Evolutionary conservation across 1,140 invertebrate genomes (phyloP), one percentile per base, ranked within the genome.

Genomic region (Brachionus koreanus): DNA sequence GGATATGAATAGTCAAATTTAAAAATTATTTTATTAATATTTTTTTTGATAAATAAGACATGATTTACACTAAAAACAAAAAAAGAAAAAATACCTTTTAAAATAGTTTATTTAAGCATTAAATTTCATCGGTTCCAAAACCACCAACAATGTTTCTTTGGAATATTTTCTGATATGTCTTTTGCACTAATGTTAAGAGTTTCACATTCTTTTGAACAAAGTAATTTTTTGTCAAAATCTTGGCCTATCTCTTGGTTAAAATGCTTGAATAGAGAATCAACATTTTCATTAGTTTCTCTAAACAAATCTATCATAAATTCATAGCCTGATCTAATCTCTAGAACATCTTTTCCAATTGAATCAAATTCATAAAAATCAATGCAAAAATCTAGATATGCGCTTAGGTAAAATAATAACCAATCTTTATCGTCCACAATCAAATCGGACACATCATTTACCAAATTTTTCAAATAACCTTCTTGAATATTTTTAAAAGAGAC

Each of bases 361-460:
- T 69, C 65, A 69, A 39, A 69, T 16, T 69, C 65, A 39, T 37
- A 69, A 69, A 69, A 69, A 37, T 69, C 65, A 37, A 69, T 12
- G 19, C 65, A 37, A 39, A 69, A 69, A 33, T 69, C 65, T 12
- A 69, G 9, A 39, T 37, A 69, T 5, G 33, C 29, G 0, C 33
- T 39, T 25, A 69, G 16, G 35, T 37, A 69, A 37, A 16, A 37
- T 2, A 37, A 39, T 37, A 69, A 19, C 65, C 65, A 69, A 39
- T 69, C 65, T 39, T 69, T 69, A 33, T 69, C 65, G n/a, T 69
- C 35, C 37, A 69, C 65, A 69, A 69, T 69, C 37, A 69, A 69
- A 19, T 69, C 9, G 13, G 16, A 37, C 6, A 69, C 65, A 5
- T 16, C 5, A 19, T 42, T 37, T 6, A 39, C 37, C 37, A 37